Percentiles rank a stretch among this genome's conserved stretches.
phyloP scores from a whole-genome alignment of 2,113 vertebrate species.

The Hippocampus guttulatus region DNA sequence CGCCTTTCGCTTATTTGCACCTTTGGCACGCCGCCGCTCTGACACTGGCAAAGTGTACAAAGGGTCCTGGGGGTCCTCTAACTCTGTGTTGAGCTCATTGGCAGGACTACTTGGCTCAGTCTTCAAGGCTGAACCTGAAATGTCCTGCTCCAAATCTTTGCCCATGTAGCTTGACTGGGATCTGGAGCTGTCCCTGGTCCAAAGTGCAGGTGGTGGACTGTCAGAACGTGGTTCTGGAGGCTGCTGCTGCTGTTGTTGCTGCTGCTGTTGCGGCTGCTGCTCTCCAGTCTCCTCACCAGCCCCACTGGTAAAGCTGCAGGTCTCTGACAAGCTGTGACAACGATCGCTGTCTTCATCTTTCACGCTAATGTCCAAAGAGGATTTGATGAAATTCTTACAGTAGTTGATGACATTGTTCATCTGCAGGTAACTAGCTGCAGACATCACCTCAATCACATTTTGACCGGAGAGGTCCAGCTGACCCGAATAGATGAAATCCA shows the following conservation, averaged over 20 bases:
- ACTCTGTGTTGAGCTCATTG: slow-evolving; percentile 53
- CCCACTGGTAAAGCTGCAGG: slow-evolving; percentile 60
- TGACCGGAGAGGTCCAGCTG: slow-evolving; percentile 87
- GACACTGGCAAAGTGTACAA: slow-evolving; percentile 57
- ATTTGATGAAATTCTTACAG: slow-evolving; percentile 96
- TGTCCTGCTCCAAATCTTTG: slow-evolving; percentile 57
- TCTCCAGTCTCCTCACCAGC: slow-evolving; percentile 54
- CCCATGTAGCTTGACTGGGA: slow-evolving; percentile 57
- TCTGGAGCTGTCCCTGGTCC: slow-evolving; percentile 66
- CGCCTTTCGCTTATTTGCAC: slow-evolving; percentile 56
- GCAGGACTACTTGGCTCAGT: slow-evolving; percentile 43
- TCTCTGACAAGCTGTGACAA: slow-evolving; percentile 81
- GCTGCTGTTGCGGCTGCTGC: slow-evolving; percentile 54
- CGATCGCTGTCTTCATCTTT: slow-evolving; percentile 80
- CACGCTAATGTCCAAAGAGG: slow-evolving; percentile 82
- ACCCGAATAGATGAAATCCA: slow-evolving; percentile 96
- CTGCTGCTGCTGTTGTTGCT: slow-evolving; percentile 15
- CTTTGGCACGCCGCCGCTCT: slow-evolving; percentile 61
- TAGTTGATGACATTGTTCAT: slow-evolving; percentile 96
- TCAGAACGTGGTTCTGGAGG: slow-evolving; percentile 47
- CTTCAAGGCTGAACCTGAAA: slow-evolving; percentile 36
- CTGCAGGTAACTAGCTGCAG: slow-evolving; percentile 94
- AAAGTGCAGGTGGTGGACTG: slow-evolving; percentile 64
- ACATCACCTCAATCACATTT: slow-evolving; percentile 98
- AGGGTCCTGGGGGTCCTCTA: slow-evolving; percentile 57